Conservation (phyloP, 1,140 invertebrate genomes). For the Daktulosphaira vitifoliae region DNA sequence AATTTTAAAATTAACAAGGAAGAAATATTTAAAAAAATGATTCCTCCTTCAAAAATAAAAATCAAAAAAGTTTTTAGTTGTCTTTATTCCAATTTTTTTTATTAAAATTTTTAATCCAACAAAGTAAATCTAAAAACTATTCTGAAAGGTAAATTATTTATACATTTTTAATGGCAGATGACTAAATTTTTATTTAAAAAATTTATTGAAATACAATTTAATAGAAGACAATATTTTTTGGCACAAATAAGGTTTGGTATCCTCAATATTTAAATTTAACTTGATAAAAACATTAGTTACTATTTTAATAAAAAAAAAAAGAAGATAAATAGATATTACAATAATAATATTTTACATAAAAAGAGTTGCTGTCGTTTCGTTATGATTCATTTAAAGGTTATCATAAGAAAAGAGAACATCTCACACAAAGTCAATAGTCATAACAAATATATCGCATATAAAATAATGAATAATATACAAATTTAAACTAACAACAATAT, state of each 20-base stretch:
- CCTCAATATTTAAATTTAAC: constrained; percentile 22
- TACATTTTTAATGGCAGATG: too few relatives aligned
- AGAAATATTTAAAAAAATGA: too few relatives aligned
- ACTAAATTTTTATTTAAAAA: too few relatives aligned
- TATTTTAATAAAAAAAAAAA: background rate
- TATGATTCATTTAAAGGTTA: constrained; percentile 6
- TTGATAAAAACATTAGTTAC: too few relatives aligned
- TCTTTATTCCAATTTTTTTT: too few relatives aligned
- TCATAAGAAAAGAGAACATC: constrained; percentile 32
- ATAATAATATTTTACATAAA: constrained; percentile 11
- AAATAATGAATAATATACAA: constrained; percentile 24
- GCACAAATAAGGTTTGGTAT: constrained; percentile 29
- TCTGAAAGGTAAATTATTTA: too few relatives aligned
- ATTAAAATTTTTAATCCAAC: too few relatives aligned
- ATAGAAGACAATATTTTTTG: constrained; percentile 11
- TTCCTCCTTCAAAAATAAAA: too few relatives aligned
- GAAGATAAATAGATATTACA: background rate
- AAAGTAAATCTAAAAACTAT: too few relatives aligned
- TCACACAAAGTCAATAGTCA: background rate
- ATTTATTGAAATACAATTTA: background rate
- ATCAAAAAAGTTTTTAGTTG: too few relatives aligned
- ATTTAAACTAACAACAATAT: constrained; percentile 32
- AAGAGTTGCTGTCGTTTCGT: constrained; percentile 31
- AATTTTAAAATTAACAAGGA: too few relatives aligned
- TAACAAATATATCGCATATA: background rate